Evolutionary conservation across 2,888 invertebrate species (phyloP), one percentile per base, ranked within the genome.

Genomic region (Epinotia ramella): DNA sequence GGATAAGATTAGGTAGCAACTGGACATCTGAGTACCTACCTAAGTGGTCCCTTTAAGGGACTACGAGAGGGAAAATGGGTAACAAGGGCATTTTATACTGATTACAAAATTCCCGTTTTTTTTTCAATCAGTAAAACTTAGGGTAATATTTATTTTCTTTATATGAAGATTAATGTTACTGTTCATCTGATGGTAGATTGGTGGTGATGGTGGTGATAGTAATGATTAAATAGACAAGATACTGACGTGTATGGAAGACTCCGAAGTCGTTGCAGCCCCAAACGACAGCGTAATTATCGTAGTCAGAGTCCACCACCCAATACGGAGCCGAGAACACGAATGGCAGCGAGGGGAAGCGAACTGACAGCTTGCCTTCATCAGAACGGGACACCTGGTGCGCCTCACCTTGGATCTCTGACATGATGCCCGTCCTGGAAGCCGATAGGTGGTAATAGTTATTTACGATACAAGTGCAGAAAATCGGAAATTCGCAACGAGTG

Each of bases 301-400:
- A 97, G 88, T 97, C 97, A 0, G 97, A 97, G 77, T 96, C 96
- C 72, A 97, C 92, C 20, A 97, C 95, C 93, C 93, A 93, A 83
- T 94, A 95, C 0, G 94, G 94, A 0, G 93, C 93, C 1, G 90
- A 87, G 57, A 93, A 84, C 83, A 91, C 90, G 87, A 95, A 89
- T 0, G 96, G 96, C 57, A 96, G 85, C 0, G 95, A 95, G 0
- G 96, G 96, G 86, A 96, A 96, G 46, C 91, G 90, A 24, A 96
- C 96, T 0, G 91, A 88, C 46, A 96, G 90, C 87, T 96, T 96
- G n/a, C 95, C 95, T 71, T 95, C 95, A 65, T 95, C 95, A 0
- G 94, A 88, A 53, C 92, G 88, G 76, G 94, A 94, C 59, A 93
- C 90, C 78, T 94, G 88, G 67, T 88, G 93, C 2, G 95, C 96